Conservation (phyloP, 2,797 vertebrate species). For the Botia almorhae region DNA sequence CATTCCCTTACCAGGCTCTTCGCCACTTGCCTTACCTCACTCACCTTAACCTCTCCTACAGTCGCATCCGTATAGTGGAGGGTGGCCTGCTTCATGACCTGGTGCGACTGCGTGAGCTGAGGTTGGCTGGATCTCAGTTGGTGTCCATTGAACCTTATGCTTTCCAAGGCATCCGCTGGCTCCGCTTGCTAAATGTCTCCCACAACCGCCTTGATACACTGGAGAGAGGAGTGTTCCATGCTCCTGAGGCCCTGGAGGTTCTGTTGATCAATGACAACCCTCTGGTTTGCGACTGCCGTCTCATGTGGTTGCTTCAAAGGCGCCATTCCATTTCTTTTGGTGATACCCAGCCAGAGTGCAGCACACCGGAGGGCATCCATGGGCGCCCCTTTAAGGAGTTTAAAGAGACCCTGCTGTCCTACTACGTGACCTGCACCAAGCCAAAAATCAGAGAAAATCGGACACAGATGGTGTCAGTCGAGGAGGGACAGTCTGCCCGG, state of each 20-base stretch:
- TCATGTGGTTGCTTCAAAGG: constrained; percentile 96
- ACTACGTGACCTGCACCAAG: constrained; percentile 96
- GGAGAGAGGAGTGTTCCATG: constrained; percentile 93
- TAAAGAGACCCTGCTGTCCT: constrained; percentile 91
- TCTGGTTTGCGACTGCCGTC: constrained; percentile 94
- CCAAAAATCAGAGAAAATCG: constrained; percentile 96
- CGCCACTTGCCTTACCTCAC: constrained; percentile 93
- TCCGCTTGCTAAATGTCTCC: constrained; percentile 92
- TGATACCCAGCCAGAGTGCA: constrained; percentile 89
- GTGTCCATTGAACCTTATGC: constrained; percentile 89
- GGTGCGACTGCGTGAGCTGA: constrained; percentile 89
- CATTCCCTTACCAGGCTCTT: constrained; percentile 91
- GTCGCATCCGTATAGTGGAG: constrained; percentile 91
- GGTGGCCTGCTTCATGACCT: constrained; percentile 91
- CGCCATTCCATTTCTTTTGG: constrained; percentile 86
- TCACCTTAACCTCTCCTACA: constrained; percentile 94
- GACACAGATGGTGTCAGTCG: constrained; percentile 89
- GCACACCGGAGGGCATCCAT: constrained; percentile 88
- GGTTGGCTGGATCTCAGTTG: constrained; percentile 89
- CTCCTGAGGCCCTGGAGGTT: constrained; percentile 87
- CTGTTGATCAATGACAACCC: constrained; percentile 95
- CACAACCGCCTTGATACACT: constrained; percentile 95
- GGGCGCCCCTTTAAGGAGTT: constrained; percentile 92
- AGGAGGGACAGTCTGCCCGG: constrained; percentile 92
- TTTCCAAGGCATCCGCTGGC: constrained; percentile 91